Evolutionary conservation across 2,888 invertebrate species (phyloP), one percentile per base, ranked within the genome.

Genomic region (Muschampia plurimacula): DNA sequence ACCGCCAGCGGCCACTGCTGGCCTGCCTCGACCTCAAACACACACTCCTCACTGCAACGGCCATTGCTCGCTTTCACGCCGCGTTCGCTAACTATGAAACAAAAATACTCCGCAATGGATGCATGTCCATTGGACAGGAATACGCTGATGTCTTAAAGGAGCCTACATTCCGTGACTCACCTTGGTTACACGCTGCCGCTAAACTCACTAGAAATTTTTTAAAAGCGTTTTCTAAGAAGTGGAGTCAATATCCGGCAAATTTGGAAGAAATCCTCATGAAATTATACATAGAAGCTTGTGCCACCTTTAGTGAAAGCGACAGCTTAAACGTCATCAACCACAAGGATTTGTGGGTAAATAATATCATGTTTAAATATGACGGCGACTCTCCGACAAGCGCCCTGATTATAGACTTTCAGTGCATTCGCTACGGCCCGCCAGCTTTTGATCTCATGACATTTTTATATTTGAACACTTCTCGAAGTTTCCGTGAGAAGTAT

Each of bases 341-440:
- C 69, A 91, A 87, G 66, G 93, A 93, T 68, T 72, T 93, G 39
- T 93, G 93, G 93, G 79, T 82, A 0, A 91, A 91, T 69, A 93
- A 93, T 71, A 86, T 93, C 1, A 84, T 93, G 83, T 93, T 90
- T 66, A 86, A 84, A 70, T 89, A 92, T 67, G 80, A 84, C 0
- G 77, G 81, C 8, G 82, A 80, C 1, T 76, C 74, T 0, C 91
- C 91, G 0, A 78, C 63, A 0, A 86, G 85, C 49, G 87, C 89
- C 0, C 41, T 93, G 2, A 74, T 93, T 0, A 80, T 93, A 1
- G 93, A 93, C 77, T 93, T 83, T 77, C 93, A 93, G 73, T 87
- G 90, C 73, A 72, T 88, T 4, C 81, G 91, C 1, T 91, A 89
- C 76, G 88, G 83, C 0, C 92, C 92, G 0, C 93, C 93, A 0